Percentiles rank a stretch among this genome's conserved stretches.
These are phyloP conservation scores for Haliclona indistincta DNA, from an alignment of 37 sponge, comb jelly and placozoan species.

Conservation along the genomic window DNA sequence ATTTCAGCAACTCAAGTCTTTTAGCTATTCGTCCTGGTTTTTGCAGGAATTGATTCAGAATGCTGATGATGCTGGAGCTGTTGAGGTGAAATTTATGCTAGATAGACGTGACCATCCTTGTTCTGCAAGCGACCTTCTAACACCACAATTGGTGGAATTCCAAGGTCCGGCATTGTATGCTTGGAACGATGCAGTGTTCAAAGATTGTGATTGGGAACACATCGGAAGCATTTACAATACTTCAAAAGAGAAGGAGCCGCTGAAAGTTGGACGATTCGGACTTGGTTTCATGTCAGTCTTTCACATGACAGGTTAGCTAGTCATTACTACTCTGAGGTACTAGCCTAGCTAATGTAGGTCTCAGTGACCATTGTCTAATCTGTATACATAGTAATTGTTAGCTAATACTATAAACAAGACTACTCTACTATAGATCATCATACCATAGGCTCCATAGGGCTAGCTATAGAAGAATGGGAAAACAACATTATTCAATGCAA, in stretches of 20 bases:
- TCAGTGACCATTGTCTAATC: no score
- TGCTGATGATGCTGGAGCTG: slow-evolving; percentile 62
- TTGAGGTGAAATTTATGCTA: slow-evolving; percentile 22
- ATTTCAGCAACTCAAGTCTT: no score
- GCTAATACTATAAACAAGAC: no score
- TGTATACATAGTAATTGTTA: neutral
- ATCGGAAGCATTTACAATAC: slow-evolving; percentile 65
- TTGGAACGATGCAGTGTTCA: slow-evolving; percentile 70
- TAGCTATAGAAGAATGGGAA: no score
- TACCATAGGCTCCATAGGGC: no score
- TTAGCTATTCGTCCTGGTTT: no score
- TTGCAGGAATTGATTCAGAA: slow-evolving; percentile 53
- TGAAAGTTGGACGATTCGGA: slow-evolving; percentile 83
- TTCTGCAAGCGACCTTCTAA: slow-evolving; percentile 40
- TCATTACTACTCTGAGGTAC: no score
- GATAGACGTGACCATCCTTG: slow-evolving; percentile 32
- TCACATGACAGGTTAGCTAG: no score
- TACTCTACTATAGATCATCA: no score
- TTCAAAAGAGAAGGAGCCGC: slow-evolving; percentile 60
- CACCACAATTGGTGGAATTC: slow-evolving; percentile 59
- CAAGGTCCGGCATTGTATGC: slow-evolving; percentile 83
- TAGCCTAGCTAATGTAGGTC: no score
- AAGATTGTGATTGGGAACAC: slow-evolving; percentile 67
- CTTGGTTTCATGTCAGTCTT: slow-evolving; percentile 84
- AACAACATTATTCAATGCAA: no score